Conservation (phyloP, 2,888 invertebrate species). For the Tortricodes alternella region DNA sequence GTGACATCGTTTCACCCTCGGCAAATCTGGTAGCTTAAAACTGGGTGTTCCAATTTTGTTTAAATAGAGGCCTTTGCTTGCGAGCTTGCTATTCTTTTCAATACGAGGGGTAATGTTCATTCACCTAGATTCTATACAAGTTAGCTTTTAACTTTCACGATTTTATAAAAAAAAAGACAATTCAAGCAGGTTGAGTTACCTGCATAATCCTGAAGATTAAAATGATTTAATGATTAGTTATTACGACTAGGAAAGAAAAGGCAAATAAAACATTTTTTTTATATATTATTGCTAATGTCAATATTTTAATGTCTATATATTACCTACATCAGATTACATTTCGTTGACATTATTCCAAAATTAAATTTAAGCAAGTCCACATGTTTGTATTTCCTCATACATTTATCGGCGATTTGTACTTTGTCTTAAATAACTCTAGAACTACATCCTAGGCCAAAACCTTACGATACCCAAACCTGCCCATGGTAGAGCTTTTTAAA, state of each 20-base stretch:
- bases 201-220: too few relatives aligned
- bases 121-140: slow-evolving; percentile 27
- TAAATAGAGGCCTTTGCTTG: slow-evolving; percentile 27
- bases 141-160: slow-evolving; percentile 13
- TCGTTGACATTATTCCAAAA: slow-evolving; percentile 82
- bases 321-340: slow-evolving; percentile 83
- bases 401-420: slow-evolving; percentile 80
- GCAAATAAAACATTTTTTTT: slow-evolving; percentile 67
- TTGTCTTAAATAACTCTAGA: slow-evolving; percentile 78
- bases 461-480: slow-evolving; percentile 83
- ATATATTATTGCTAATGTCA: slow-evolving; percentile 83
- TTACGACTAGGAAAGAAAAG: background rate
- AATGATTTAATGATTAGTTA: too few relatives aligned
- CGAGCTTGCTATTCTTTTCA: slow-evolving; percentile 17
- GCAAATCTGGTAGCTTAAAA: slow-evolving; percentile 32
- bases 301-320: slow-evolving; percentile 82
- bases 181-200: too few relatives aligned
- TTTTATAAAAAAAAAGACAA: background rate
- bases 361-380: slow-evolving; percentile 80
- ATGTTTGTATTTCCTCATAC: slow-evolving; percentile 63
- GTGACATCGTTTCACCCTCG: slow-evolving; percentile 33
- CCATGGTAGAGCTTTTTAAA: slow-evolving; percentile 71
- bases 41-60: slow-evolving; percentile 32
- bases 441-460: slow-evolving; percentile 82
- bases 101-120: slow-evolving; percentile 22